These are phyloP conservation scores for Eospalax fontanierii DNA, from an alignment of 2,797 vertebrate species.

Conservation along the genomic window DNA sequence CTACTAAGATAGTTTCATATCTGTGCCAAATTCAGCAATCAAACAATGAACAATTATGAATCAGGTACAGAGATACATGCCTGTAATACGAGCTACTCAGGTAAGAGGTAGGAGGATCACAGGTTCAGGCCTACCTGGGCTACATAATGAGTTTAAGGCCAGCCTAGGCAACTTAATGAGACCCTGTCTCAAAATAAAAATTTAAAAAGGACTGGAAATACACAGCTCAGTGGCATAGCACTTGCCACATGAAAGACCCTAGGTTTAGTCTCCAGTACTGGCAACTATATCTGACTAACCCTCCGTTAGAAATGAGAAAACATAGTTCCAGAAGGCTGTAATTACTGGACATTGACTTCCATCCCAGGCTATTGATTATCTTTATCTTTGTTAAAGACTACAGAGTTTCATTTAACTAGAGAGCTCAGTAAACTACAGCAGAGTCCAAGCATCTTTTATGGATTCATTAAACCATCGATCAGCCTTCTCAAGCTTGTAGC, in stretches of 20 bases:
- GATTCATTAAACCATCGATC: constrained; percentile 79
- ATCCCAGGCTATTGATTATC: constrained; percentile 63
- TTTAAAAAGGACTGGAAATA: neutral
- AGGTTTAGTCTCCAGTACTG: neutral
- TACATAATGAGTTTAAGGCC: neutral
- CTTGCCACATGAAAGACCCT: neutral
- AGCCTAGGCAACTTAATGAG: neutral
- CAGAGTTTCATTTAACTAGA: constrained; percentile 59
- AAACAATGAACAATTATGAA: constrained; percentile 17
- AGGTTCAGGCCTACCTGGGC: neutral
- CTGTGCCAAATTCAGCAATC: constrained; percentile 20
- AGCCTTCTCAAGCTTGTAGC: constrained; percentile 82
- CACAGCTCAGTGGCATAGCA: neutral
- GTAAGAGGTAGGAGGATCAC: neutral
- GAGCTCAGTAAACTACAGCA: neutral
- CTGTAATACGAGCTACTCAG: neutral
- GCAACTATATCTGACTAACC: neutral
- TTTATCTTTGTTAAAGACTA: constrained; percentile 66
- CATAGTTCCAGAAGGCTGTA: constrained; percentile 48
- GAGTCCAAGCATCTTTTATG: constrained; percentile 73
- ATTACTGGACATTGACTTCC: constrained; percentile 69
- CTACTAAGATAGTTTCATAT: neutral
- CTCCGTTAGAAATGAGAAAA: constrained; percentile 35
- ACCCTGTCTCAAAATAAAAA: neutral
- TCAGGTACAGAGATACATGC: neutral